phyloP scores from a whole-genome alignment of 2,797 vertebrate genomes.

The Toxotes lorentzi region DNA sequence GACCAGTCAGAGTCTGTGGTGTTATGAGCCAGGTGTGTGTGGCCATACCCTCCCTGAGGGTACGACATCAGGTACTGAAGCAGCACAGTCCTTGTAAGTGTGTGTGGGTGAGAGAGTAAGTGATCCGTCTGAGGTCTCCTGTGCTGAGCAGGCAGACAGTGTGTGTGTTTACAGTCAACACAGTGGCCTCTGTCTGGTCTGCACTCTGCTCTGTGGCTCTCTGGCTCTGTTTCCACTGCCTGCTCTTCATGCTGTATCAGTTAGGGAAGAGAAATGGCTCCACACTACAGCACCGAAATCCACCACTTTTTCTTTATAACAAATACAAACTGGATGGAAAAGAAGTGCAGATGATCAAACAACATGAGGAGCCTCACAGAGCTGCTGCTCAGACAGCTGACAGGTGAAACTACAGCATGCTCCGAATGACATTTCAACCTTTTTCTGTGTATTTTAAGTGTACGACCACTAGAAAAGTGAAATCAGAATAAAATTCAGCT shows the following conservation, averaged over 20 bases:
- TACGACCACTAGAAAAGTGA: background rate
- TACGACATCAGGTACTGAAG: conserved; percentile 62
- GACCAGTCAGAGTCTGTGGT: conserved; percentile 51
- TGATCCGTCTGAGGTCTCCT: conserved; percentile 67
- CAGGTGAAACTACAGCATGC: background rate
- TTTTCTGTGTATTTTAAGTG: background rate
- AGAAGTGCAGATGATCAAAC: background rate
- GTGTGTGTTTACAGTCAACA: conserved; percentile 88
- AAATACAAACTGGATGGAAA: background rate
- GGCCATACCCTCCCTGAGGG: conserved; percentile 68
- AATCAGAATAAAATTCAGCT: background rate
- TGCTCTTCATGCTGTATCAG: conserved; percentile 12
- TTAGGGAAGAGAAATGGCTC: background rate
- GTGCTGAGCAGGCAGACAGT: conserved; percentile 65
- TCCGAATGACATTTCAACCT: background rate
- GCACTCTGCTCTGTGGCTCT: conserved; percentile 50
- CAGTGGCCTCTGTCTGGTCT: conserved; percentile 59
- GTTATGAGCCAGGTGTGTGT: conserved; percentile 71
- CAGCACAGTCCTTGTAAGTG: conserved; percentile 29
- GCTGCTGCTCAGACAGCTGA: background rate
- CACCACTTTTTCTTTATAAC: background rate
- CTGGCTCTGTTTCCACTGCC: conserved; percentile 54
- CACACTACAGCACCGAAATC: background rate
- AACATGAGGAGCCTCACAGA: background rate
- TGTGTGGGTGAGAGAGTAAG: conserved; percentile 42